Conservation (phyloP, 2,797 vertebrate genomes). For the Enteromius argenteus region DNA sequence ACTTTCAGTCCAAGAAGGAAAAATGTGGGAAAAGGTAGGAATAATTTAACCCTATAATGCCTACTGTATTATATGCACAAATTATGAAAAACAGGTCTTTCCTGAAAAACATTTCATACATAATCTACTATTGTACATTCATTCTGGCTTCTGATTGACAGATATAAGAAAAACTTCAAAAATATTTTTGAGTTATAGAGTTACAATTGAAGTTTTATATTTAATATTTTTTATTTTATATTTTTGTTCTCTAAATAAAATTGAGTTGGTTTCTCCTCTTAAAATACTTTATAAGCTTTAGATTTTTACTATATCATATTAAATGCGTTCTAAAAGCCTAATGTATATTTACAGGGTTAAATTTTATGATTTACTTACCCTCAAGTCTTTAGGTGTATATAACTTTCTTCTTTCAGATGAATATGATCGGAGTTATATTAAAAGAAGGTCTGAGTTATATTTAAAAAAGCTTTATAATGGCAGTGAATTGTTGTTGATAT, state of each 20-base stretch:
- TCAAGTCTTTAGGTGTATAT: background rate
- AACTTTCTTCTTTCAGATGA: background rate
- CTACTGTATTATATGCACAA: background rate
- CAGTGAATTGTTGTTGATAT: background rate
- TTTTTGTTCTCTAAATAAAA: too few relatives aligned
- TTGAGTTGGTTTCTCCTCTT: background rate
- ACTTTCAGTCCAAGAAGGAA: background rate
- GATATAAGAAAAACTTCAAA: background rate
- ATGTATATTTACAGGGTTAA: background rate
- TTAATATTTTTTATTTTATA: too few relatives aligned
- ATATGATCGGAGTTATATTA: background rate
- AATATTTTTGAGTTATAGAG: background rate
- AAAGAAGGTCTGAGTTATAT: background rate
- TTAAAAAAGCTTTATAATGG: background rate
- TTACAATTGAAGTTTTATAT: background rate
- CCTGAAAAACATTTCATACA: background rate
- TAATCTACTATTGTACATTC: background rate
- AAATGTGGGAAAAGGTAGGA: conserved; percentile 20
- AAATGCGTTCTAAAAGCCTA: background rate
- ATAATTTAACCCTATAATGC: conserved; percentile 3
- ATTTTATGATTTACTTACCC: background rate
- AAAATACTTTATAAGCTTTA: background rate
- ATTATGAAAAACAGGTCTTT: too few relatives aligned
- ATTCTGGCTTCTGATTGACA: background rate
- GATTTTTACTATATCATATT: background rate